phyloP scores from a whole-genome alignment of 2,888 invertebrate genomes.

The Brachylomia viminalis region DNA sequence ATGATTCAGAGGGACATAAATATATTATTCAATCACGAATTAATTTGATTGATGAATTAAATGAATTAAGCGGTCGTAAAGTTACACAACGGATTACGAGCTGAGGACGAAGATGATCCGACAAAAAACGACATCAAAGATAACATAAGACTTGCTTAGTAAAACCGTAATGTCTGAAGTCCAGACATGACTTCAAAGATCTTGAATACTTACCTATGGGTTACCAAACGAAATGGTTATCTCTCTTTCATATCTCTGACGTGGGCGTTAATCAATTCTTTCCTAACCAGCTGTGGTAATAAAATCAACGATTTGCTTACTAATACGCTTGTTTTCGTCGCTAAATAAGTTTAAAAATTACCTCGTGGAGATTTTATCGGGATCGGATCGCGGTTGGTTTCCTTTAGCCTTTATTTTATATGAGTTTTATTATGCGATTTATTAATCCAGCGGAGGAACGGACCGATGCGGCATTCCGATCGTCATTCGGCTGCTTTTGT shows the following conservation, averaged over 20 bases:
- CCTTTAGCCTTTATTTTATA: slow-evolving; percentile 76
- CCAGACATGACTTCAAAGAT: slow-evolving; percentile 29
- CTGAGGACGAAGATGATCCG: slow-evolving; percentile 2
- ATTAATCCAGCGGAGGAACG: slow-evolving; percentile 72
- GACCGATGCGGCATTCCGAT: slow-evolving; percentile 77
- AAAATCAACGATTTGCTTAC: slow-evolving; percentile 79
- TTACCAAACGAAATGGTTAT: slow-evolving; percentile 64
- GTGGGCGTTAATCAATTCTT: slow-evolving; percentile 76
- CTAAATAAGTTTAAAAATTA: slow-evolving; percentile 79
- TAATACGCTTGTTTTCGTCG: slow-evolving; percentile 77
- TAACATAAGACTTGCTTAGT: slow-evolving; percentile 30
- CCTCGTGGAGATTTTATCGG: slow-evolving; percentile 78
- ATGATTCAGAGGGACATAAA: slow-evolving; percentile 61
- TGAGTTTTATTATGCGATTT: slow-evolving; percentile 81
- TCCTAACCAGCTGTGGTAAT: slow-evolving; percentile 70
- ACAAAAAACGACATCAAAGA: slow-evolving; percentile 16
- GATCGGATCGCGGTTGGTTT: slow-evolving; percentile 76
- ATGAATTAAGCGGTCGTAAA: slow-evolving; percentile 60
- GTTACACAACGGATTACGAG: slow-evolving; percentile 50
- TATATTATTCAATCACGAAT: slow-evolving; percentile 60
- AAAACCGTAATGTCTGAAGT: slow-evolving; percentile 20
- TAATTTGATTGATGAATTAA: slow-evolving; percentile 65
- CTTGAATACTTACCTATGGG: slow-evolving; percentile 25
- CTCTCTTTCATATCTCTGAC: slow-evolving; percentile 63
- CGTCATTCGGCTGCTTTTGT: slow-evolving; percentile 74